Evolutionary conservation across 1,140 invertebrate species (phyloP).

Genomic region (Pseudomyrmex concolor): DNA sequence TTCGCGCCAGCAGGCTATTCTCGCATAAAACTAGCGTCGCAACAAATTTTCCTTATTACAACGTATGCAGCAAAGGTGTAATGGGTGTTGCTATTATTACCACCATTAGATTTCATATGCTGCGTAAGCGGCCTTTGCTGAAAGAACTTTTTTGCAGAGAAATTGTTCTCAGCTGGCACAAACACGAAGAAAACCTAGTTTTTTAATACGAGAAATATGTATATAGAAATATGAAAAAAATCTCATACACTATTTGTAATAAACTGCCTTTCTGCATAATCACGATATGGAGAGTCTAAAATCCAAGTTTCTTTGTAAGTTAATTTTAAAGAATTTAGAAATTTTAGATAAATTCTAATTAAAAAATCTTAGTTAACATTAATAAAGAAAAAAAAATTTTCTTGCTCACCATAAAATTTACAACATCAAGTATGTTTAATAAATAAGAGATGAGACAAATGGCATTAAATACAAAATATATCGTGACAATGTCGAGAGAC

Average conservation of each 20-base stretch:
- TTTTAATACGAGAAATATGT: background rate
- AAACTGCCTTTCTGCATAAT: background rate
- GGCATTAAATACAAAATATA: slow-evolving; percentile 12
- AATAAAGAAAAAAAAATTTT: background rate
- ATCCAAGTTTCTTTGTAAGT: too few relatives aligned
- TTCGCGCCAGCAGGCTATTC: slow-evolving; percentile 23
- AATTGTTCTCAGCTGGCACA: slow-evolving; percentile 9
- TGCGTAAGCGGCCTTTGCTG: slow-evolving; percentile 15
- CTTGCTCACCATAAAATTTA: background rate
- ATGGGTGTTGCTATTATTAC: slow-evolving; percentile 50
- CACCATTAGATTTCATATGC: slow-evolving; percentile 47
- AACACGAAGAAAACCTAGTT: background rate
- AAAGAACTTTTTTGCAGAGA: slow-evolving; percentile 11
- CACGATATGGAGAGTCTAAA: too few relatives aligned
- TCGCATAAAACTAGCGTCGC: slow-evolving; percentile 33
- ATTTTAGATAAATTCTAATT: too few relatives aligned
- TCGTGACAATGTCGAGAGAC: background rate
- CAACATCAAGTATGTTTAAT: background rate
- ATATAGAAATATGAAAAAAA: background rate
- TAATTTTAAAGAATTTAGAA: background rate
- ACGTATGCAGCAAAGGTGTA: slow-evolving; percentile 44
- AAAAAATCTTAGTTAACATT: too few relatives aligned
- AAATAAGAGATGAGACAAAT: background rate
- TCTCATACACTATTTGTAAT: background rate
- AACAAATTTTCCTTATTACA: slow-evolving; percentile 59